Base-by-base conservation (phyloP, 2,888 invertebrate genomes). In the Chalcosyrphus nemorum region DNA sequence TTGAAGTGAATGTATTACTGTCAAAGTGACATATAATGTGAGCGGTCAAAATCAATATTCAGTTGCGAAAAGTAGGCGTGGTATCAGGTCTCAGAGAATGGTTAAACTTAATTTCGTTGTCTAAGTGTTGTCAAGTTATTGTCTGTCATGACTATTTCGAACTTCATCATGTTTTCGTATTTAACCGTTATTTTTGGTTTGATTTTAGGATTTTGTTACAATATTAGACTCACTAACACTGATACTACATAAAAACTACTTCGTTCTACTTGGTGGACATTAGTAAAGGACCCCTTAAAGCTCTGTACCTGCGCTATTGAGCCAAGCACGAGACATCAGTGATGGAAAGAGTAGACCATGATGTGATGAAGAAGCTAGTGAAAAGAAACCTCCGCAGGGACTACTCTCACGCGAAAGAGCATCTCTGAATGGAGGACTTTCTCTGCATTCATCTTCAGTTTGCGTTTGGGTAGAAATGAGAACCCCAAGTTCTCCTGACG, bases 281-380 rank as follows among this genome's bases (percentile, higher is more conserved):
- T 76, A 75, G 35, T 35, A 15, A 13, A 27, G 9, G 15, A 41
- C 52, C 52, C 32, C 27, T 41, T 43, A 29, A 54, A 43, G 21
- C 52, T 56, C 61, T 15, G 43, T 84, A 84, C 84, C 84, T 80
- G 84, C 32, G 17, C 52, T 45, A 27, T 17, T 41, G 13, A 84
- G 52, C 78, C 78, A 80, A 68, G 82, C 84, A 9, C 75, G 66
- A 15, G 85, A 81, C 75, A 85, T 81, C 76, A 85, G 4, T 13
- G 81, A 81, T 9, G 85, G 81, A 4, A 85, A 85, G n/a, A 85
- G 45, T 27, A 85, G 43, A 11, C 71, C 66, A 7, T 71, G 57
- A 17, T 27, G 70, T n/a, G 63, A 17, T 3, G 63, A 17, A 3
- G 80, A 27, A 1, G 47, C 2, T 0, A 71, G 19, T 32, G 57